Evolutionary conservation across 2,888 invertebrate genomes (phyloP).

Genomic region (Pterobdella sp.): DNA sequence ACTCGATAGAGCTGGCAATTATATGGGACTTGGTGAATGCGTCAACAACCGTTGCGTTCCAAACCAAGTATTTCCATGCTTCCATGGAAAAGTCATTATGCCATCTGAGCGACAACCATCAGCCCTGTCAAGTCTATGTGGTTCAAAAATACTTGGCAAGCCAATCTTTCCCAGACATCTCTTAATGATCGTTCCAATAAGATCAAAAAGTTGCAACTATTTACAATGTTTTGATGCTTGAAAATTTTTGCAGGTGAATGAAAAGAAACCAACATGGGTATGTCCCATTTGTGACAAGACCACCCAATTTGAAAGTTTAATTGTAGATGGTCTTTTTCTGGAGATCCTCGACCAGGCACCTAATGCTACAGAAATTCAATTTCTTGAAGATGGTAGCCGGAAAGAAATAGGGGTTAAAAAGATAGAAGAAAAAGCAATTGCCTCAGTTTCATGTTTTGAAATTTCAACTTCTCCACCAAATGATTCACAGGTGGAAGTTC

Average conservation of each 20-base stretch:
- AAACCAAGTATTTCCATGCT: too few species aligned
- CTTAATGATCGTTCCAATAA: constrained; percentile 22
- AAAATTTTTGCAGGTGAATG: constrained; percentile 24
- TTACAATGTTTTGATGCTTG: constrained; percentile 25
- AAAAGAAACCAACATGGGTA: constrained; percentile 26
- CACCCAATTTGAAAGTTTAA: constrained; percentile 5
- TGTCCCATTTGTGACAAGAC: constrained; percentile 27
- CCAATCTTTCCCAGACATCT: too few species aligned
- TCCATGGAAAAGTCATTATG: too few species aligned
- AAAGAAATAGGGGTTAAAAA: constrained; percentile 43
- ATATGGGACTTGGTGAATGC: too few species aligned
- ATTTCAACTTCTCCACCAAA: constrained; percentile 24
- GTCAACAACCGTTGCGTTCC: too few species aligned
- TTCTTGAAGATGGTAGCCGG: constrained; percentile 52
- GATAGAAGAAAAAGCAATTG: neutral
- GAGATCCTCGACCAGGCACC: constrained; percentile 48
- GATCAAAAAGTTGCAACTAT: constrained; percentile 18
- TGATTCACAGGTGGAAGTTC: too few species aligned
- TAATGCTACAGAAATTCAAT: constrained; percentile 49
- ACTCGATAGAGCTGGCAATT: too few species aligned
- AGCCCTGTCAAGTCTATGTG: too few species aligned
- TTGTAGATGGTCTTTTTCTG: constrained; percentile 45
- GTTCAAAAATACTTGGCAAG: too few species aligned
- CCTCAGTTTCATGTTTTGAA: constrained; percentile 14
- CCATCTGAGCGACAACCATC: too few species aligned